A percentile compares a stretch with the other conserved stretches of the same genome.
These are phyloP conservation scores for Ancistrus triradiatus DNA, from an alignment of 2,113 vertebrate genomes.

Conservation along the genomic window DNA sequence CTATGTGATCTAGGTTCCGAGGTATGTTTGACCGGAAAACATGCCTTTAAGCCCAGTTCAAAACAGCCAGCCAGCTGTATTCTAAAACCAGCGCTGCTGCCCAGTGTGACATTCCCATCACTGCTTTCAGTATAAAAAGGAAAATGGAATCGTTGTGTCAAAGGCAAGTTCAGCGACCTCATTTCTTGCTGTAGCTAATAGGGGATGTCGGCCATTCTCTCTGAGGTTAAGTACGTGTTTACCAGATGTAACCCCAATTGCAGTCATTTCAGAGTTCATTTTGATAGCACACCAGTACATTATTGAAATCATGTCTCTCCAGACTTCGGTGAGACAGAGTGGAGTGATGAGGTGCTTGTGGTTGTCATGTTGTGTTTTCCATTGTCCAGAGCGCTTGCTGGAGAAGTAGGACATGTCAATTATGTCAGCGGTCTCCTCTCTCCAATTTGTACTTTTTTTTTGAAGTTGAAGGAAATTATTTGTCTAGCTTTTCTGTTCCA, in stretches of 20 bases:
- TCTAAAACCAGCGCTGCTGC: neutral
- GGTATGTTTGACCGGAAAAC: conserved; percentile 10
- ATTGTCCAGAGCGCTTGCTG: conserved; percentile 34
- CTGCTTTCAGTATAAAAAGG: neutral
- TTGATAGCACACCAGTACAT: conserved; percentile 31
- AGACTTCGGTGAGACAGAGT: conserved; percentile 26
- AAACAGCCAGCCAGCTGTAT: conserved; percentile 4
- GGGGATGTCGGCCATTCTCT: neutral
- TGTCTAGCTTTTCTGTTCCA: conserved; percentile 39
- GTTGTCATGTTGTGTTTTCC: conserved; percentile 47
- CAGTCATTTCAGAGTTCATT: conserved; percentile 26
- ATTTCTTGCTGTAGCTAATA: conserved; percentile 29
- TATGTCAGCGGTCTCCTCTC: conserved; percentile 38
- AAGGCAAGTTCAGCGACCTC: conserved; percentile 10
- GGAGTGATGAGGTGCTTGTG: conserved; percentile 49
- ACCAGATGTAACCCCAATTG: conserved; percentile 36
- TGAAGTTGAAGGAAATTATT: conserved; percentile 42
- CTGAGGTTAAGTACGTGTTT: conserved; percentile 20
- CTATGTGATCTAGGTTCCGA: neutral
- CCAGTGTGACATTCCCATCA: no score
- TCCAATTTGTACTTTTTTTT: conserved; percentile 46
- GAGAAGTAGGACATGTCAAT: conserved; percentile 38
- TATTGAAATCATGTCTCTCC: conserved; percentile 39
- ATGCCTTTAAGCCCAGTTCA: neutral
- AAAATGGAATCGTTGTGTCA: conserved; percentile 17